A percentile compares a stretch with the other conserved stretches of the same genome.
Conservation (phyloP, 2,888 invertebrate species). For the Anthophora plumipes region DNA sequence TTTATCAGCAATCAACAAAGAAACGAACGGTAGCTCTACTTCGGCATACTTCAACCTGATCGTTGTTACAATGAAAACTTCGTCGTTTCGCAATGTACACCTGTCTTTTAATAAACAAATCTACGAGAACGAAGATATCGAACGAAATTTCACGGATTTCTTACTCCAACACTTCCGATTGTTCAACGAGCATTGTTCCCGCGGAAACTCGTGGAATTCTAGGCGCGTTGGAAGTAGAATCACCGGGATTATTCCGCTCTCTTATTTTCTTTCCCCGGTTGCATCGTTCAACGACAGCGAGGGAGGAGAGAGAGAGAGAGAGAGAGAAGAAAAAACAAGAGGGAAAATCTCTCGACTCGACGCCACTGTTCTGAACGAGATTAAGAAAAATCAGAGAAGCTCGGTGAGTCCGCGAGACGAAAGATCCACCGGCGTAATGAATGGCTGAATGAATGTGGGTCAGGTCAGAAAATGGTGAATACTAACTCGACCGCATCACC, state of each 20-base stretch:
- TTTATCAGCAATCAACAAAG: no score
- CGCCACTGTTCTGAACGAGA: background rate
- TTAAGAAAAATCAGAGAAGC: constrained; percentile 17
- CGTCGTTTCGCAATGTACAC: no score
- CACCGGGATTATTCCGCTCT: background rate
- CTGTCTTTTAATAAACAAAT: no score
- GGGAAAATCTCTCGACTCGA: background rate
- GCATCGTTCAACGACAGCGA: background rate
- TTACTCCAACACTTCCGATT: background rate
- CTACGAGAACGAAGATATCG: background rate
- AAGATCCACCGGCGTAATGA: constrained; percentile 49
- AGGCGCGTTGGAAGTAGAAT: background rate
- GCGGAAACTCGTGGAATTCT: background rate
- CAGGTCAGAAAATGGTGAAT: constrained; percentile 49
- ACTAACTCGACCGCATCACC: constrained; percentile 43
- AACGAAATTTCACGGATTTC: background rate
- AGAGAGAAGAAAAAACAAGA: background rate
- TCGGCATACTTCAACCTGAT: background rate
- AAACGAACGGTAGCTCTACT: no score
- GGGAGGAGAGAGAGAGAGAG: no score
- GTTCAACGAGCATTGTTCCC: constrained; percentile 4
- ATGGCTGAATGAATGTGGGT: constrained; percentile 57
- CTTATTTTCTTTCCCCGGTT: background rate
- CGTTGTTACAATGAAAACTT: no score
- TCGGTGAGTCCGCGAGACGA: constrained; percentile 17